Evolutionary conservation across 1,140 invertebrate species (phyloP), one percentile per base, ranked within the genome.

Genomic region (Stegodyphus mimosarum): DNA sequence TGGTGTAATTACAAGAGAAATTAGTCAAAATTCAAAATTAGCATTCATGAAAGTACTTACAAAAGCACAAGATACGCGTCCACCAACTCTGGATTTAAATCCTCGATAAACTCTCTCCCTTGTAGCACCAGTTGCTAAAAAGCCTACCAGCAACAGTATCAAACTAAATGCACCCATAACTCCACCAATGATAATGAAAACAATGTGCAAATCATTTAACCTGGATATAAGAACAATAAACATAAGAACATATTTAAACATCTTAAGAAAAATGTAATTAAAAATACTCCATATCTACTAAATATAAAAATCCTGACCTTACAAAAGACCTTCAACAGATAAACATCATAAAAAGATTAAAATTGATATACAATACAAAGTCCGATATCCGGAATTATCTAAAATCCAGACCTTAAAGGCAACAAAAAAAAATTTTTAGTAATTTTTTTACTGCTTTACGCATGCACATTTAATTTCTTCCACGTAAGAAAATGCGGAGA

Each of bases 101-200:
- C 96, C 96, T 88, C 95, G 93, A 90, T 99, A 99, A 6, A 99
- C 95, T 91, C 96, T 96, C 87, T 96, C 95, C 88, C 98, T 93
- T 7, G 98, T 99, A 71, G 96, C 96, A 87, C 98, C 98, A 86
- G 98, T 99, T 83, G 97, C 96, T 9, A 99, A 91, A 90, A 95
- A 97, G 72, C 97, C 98, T 86, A 99, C 94, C 88, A 96, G 95
- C 10, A 99, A 91, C 78, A 99, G 94, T 93, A 99, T 96, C 60
- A 99, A 94, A 63, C 97, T 96, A 18, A 98, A 92, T 18, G 96
- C 94, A 51, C 95, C 97, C 98, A 99, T 99, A 83, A 95, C 94
- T 66, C 95, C 95, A 81, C 95, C 97, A 87, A 97, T 94, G 53
- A 97, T 94, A 33, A 98, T 94, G 90, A 99, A 98, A 84, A 95